Base-by-base conservation (phyloP, 2,888 invertebrate genomes). In the Cantharis rufa region DNA sequence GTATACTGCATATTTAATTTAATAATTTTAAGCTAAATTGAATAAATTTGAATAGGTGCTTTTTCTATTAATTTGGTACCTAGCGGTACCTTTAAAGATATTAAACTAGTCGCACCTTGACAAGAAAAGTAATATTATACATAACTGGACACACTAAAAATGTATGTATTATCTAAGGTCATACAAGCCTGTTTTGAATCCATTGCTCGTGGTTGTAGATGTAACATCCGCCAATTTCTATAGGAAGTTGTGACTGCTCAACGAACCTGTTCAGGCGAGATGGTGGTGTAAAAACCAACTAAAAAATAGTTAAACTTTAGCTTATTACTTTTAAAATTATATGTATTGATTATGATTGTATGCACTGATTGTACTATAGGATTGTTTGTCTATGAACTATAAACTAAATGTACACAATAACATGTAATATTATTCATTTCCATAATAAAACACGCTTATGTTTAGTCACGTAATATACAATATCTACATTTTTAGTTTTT, bases 111-210 rank as follows among this genome's bases (percentile, higher is more conserved):
- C 48, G 48, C 48, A n/a, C 48, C 48, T 48, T 48, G n/a, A 48
- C 5, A 21, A 66, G 18, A 24, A 66, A 21, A 66, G 24, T 21
- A 66, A 18, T 66, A 15, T 66, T 64, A 66, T 24, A 24, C 24
- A 24, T 66, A 66, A 66, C 64, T 66, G 64, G 64, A 66, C 64
- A 66, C 21, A 24, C 24, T 66, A 21, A 66, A 64, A 66, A 66
- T 66, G n/a, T 48, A 48, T 48, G 69, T 76, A 68, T 62, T 78
- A 75, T 69, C 64, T 68, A 62, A 74, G 69, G 80, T 86, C 90
- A 89, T 89, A 95, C 95, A 90, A 94, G 90, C 88, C 95, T 90
- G 85, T 92, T 93, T 82, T 93, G 91, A 81, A 94, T 90, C 96
- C 96, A 96, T 81, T 90, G 90, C 72, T 91, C 90, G 86, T 94